Conservation (phyloP, 2,113 vertebrate genomes). For the Oostethus manadensis region DNA sequence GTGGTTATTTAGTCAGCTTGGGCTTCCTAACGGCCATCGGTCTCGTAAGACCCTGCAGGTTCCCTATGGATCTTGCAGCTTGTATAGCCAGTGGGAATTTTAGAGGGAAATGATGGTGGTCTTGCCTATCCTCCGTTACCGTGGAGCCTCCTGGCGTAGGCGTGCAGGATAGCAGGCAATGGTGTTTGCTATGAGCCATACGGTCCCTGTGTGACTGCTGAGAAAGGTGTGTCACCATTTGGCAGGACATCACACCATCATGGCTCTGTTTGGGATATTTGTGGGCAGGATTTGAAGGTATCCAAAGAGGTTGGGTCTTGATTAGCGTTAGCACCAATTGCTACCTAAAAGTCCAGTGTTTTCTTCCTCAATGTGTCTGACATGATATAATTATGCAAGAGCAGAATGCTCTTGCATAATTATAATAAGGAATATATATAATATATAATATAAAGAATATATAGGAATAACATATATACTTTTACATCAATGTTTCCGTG, state of each 20-base stretch:
- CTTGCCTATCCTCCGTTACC: neutral
- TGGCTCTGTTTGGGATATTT: neutral
- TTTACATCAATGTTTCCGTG: too few species aligned
- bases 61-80: neutral
- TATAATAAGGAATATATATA: too few species aligned
- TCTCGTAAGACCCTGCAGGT: neutral
- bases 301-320: too few species aligned
- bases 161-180: neutral
- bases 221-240: constrained; percentile 3
- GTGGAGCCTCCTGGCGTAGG: neutral
- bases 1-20: neutral
- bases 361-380: too few species aligned
- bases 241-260: neutral
- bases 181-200: neutral
- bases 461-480: too few species aligned
- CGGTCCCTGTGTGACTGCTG: neutral
- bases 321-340: too few species aligned
- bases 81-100: too few species aligned
- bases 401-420: too few species aligned
- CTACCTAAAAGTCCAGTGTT: too few species aligned
- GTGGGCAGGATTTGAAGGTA: neutral
- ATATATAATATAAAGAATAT: too few species aligned
- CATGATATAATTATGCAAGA: too few species aligned
- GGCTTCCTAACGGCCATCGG: neutral
- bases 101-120: neutral